Evolutionary conservation across 2,888 invertebrate genomes (phyloP).

Genomic region (Slavum lentiscoides): DNA sequence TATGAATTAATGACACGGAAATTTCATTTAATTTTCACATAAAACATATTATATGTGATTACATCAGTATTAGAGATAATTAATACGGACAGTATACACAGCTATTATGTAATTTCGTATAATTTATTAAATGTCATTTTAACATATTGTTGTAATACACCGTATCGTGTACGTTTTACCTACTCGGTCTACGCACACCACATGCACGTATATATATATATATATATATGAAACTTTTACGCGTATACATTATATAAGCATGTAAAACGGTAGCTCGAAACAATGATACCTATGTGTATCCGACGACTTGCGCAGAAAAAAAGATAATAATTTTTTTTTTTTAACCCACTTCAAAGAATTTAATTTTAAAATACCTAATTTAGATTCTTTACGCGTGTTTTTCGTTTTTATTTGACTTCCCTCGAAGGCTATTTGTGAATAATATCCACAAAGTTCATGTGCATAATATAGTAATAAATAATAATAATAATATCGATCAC

Average conservation of each 20-base stretch:
- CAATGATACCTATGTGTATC: too few species aligned
- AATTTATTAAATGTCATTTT: conserved; percentile 13
- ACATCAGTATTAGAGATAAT: conserved; percentile 12
- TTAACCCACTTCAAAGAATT: too few species aligned
- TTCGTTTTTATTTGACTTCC: too few species aligned
- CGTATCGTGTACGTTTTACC: neutral
- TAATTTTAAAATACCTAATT: too few species aligned
- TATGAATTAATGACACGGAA: neutral
- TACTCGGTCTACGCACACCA: neutral
- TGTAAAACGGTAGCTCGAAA: too few species aligned
- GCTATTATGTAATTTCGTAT: neutral
- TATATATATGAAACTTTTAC: neutral
- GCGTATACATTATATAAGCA: neutral
- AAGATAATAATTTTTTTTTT: too few species aligned
- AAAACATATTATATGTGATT: conserved; percentile 23
- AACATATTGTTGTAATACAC: conserved; percentile 8
- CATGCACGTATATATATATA: neutral
- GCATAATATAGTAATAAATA: too few species aligned
- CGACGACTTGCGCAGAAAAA: too few species aligned
- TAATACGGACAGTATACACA: neutral
- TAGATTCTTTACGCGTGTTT: too few species aligned
- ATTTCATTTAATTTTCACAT: conserved; percentile 12
- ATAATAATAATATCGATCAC: too few species aligned
- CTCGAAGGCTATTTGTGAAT: too few species aligned
- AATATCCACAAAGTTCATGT: too few species aligned